Conservation (phyloP, 2,797 vertebrate genomes). For the Pangasius sanitwongsei region DNA sequence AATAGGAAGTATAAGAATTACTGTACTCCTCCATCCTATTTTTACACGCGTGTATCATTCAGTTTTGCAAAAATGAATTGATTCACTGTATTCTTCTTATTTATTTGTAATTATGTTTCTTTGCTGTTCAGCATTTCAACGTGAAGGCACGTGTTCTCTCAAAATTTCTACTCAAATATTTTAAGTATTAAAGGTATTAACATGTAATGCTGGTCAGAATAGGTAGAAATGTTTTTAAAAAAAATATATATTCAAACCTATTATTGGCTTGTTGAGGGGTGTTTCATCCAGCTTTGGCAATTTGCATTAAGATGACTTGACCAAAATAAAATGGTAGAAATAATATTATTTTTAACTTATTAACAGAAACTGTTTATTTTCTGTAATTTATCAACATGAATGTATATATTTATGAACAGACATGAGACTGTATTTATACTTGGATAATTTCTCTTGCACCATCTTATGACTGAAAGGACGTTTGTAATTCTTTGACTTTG, state of each 20-base stretch:
- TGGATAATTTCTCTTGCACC: slow-evolving; percentile 63
- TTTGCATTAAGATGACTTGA: slow-evolving; percentile 47
- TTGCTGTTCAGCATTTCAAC: slow-evolving; percentile 6
- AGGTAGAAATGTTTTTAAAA: background rate
- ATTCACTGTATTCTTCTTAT: background rate
- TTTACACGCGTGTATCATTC: background rate
- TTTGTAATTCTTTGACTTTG: slow-evolving; percentile 79
- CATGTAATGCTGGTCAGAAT: slow-evolving; percentile 1
- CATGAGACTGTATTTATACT: slow-evolving; percentile 61
- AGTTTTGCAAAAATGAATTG: background rate
- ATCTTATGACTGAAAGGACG: slow-evolving; percentile 56
- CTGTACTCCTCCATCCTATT: background rate
- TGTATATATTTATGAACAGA: slow-evolving; percentile 63
- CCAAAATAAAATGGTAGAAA: slow-evolving; percentile 39
- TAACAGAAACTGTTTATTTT: slow-evolving; percentile 52
- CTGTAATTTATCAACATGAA: slow-evolving; percentile 52
- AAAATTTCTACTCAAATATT: background rate
- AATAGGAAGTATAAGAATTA: slow-evolving; percentile 13
- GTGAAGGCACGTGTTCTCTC: background rate
- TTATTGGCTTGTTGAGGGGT: slow-evolving; percentile 5
- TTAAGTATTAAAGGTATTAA: background rate
- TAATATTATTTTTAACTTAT: slow-evolving; percentile 55
- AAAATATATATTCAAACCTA: background rate
- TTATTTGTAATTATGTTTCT: background rate
- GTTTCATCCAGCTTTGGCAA: slow-evolving; percentile 6